Conservation (phyloP, 2,113 vertebrate species). For the Numida meleagris region DNA sequence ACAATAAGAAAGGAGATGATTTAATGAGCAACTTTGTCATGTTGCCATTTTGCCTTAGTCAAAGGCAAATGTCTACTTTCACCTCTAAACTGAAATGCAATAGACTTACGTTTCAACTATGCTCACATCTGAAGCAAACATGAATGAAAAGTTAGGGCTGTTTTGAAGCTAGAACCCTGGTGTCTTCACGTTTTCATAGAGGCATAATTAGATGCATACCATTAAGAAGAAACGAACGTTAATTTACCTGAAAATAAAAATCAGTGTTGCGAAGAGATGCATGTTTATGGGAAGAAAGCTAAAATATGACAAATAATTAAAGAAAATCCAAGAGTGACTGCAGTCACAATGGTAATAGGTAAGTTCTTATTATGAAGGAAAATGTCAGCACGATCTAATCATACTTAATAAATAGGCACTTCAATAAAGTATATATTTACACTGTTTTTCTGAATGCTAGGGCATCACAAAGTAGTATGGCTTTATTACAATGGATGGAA, state of each 20-base stretch:
- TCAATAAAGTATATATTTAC: slow-evolving; percentile 71
- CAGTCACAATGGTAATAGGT: slow-evolving; percentile 29
- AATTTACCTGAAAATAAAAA: slow-evolving; percentile 27
- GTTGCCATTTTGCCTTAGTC: slow-evolving; percentile 64
- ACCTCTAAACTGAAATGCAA: slow-evolving; percentile 53
- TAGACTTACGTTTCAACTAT: slow-evolving; percentile 21
- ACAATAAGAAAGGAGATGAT: slow-evolving; percentile 58
- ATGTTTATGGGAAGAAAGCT: neutral
- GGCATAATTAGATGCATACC: neutral
- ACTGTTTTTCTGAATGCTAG: slow-evolving; percentile 58
- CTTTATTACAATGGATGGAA: slow-evolving; percentile 82
- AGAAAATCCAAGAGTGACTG: slow-evolving; percentile 4
- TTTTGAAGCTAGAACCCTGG: neutral
- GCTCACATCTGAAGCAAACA: neutral
- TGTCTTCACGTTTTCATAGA: neutral
- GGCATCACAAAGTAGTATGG: slow-evolving; percentile 68
- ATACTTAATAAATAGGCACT: slow-evolving; percentile 70
- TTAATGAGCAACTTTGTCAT: slow-evolving; percentile 63
- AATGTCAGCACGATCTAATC: slow-evolving; percentile 22
- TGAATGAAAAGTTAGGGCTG: neutral
- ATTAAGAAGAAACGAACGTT: slow-evolving; percentile 16
- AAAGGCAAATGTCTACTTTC: slow-evolving; percentile 50
- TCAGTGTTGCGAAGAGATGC: neutral
- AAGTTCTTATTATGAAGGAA: slow-evolving; percentile 1
- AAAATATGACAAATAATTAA: neutral